Evolutionary conservation across 2,797 vertebrate genomes (phyloP).

Genomic region (Sebastolobus alascanus): DNA sequence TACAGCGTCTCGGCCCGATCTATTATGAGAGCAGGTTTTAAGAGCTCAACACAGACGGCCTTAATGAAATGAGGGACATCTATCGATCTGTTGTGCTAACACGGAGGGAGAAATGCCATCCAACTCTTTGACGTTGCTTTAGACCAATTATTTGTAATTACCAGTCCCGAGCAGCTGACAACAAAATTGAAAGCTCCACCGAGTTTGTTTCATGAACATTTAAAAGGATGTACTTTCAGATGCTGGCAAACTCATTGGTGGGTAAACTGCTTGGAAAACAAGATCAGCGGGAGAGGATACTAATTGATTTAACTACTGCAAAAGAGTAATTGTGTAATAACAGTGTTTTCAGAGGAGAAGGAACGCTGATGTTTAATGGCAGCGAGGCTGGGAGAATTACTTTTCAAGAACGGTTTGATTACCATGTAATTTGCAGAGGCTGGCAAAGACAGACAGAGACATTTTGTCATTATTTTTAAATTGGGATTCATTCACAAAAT

Average conservation of each 20-base stretch:
- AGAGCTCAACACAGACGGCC: constrained; percentile 69
- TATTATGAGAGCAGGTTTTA: constrained; percentile 70
- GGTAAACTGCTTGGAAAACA: constrained; percentile 67
- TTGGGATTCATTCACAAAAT: constrained; percentile 15
- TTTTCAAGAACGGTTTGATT: constrained; percentile 36
- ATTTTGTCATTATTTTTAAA: constrained; percentile 25
- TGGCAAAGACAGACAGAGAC: constrained; percentile 3
- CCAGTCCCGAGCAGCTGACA: constrained; percentile 45
- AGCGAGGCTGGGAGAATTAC: constrained; percentile 17
- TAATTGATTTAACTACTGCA: constrained; percentile 56
- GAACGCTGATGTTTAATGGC: constrained; percentile 36
- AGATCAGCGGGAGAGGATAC: constrained; percentile 56
- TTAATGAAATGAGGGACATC: constrained; percentile 82
- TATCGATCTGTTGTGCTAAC: constrained; percentile 76
- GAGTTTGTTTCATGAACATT: constrained; percentile 52
- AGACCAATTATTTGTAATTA: constrained; percentile 76
- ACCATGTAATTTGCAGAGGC: constrained; percentile 30
- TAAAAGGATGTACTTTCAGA: constrained; percentile 53
- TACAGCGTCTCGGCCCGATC: constrained; percentile 63
- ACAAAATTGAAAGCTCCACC: constrained; percentile 61
- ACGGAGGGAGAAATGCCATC: constrained; percentile 48
- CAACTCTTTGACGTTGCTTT: constrained; percentile 55
- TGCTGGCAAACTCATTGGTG: constrained; percentile 42
- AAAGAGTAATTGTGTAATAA: constrained; percentile 60
- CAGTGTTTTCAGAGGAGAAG: constrained; percentile 36